Percentiles rank a stretch among this genome's conserved stretches.
Conservation (phyloP, 2,797 vertebrate genomes). For the Platyrinchus mystaceus region DNA sequence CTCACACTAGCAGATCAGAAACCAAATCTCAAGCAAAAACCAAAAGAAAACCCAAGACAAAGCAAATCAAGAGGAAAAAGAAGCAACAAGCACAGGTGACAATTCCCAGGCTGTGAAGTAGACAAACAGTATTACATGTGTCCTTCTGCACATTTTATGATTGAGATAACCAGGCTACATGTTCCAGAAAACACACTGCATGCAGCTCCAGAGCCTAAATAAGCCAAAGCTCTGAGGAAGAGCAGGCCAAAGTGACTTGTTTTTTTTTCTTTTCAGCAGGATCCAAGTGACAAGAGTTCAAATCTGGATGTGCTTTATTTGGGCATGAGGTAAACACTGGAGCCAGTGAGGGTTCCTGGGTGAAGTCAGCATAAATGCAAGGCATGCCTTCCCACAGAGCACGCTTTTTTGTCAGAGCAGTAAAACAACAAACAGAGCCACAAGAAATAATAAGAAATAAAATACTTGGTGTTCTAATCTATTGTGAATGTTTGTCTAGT, state of each 20-base stretch:
- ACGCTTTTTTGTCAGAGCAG: slow-evolving; percentile 5
- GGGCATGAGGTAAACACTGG: slow-evolving; percentile 11
- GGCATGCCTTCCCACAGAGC: slow-evolving; percentile 49
- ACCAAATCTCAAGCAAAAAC: neutral
- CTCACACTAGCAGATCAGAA: neutral
- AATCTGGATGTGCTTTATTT: slow-evolving; percentile 57
- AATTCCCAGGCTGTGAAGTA: neutral
- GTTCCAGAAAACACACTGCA: neutral
- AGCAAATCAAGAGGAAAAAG: neutral
- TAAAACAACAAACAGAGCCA: slow-evolving; percentile 50
- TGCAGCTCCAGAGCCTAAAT: neutral
- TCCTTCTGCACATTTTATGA: neutral
- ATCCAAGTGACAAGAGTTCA: slow-evolving; percentile 55
- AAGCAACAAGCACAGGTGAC: fast-evolving
- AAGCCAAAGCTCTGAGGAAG: neutral
- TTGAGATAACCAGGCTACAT: neutral
- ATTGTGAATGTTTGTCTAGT: slow-evolving; percentile 33
- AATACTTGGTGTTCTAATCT: slow-evolving; percentile 51
- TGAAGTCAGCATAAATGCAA: slow-evolving; percentile 57
- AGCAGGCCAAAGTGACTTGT: neutral
- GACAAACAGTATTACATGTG: neutral
- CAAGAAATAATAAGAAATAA: slow-evolving; percentile 52
- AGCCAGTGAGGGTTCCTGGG: slow-evolving; percentile 52
- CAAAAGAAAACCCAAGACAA: neutral
- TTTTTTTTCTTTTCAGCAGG: slow-evolving; percentile 15